Evolutionary conservation across 2,888 invertebrate genomes (phyloP).

Genomic region (Ennomos erosarius): DNA sequence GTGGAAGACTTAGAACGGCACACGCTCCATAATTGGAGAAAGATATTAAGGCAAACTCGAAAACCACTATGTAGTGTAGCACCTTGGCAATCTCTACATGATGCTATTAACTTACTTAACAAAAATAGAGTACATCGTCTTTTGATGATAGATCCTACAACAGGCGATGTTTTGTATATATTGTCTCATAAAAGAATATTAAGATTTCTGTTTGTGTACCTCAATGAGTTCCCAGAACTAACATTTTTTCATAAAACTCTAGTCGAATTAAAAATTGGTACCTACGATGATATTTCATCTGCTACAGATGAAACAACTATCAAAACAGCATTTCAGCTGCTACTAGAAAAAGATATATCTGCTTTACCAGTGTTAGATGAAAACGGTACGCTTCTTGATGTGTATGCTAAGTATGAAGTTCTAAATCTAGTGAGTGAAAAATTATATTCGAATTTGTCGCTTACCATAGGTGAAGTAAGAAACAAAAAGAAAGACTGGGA

Average conservation of each 20-base stretch:
- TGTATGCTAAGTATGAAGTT: slow-evolving; percentile 82
- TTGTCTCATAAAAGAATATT: slow-evolving; percentile 79
- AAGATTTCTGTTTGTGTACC: slow-evolving; percentile 78
- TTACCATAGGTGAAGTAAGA: slow-evolving; percentile 93
- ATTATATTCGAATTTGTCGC: slow-evolving; percentile 95
- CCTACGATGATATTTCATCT: slow-evolving; percentile 73
- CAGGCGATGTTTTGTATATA: slow-evolving; percentile 77
- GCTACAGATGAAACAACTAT: slow-evolving; percentile 73
- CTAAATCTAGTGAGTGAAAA: slow-evolving; percentile 95
- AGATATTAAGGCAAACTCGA: slow-evolving; percentile 69
- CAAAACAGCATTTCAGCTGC: slow-evolving; percentile 74
- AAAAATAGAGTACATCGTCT: slow-evolving; percentile 78
- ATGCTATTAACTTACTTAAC: slow-evolving; percentile 76
- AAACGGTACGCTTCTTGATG: slow-evolving; percentile 71
- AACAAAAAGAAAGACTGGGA: slow-evolving; percentile 96
- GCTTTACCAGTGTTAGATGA: slow-evolving; percentile 78
- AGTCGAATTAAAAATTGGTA: slow-evolving; percentile 77
- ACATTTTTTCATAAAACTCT: slow-evolving; percentile 79
- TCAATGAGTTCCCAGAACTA: slow-evolving; percentile 80
- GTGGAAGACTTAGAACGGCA: slow-evolving; percentile 79
- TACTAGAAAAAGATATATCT: slow-evolving; percentile 78
- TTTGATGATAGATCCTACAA: slow-evolving; percentile 71
- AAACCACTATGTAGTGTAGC: slow-evolving; percentile 73
- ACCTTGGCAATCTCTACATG: slow-evolving; percentile 78
- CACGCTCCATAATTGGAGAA: slow-evolving; percentile 78